Evolutionary conservation across 1,140 invertebrate genomes (phyloP).

Genomic region (Delia radicum): DNA sequence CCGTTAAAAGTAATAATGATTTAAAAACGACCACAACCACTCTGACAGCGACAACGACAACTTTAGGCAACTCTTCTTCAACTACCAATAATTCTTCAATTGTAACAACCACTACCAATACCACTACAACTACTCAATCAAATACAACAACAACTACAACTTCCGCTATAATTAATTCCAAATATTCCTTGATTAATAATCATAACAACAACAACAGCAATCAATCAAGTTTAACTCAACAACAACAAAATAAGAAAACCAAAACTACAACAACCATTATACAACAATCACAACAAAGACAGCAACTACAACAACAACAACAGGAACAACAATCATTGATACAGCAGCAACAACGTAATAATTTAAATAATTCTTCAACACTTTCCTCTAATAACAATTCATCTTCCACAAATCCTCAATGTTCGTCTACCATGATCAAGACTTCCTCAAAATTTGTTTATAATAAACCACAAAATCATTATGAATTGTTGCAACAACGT

Average conservation of each 20-base stretch:
- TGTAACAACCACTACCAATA: slow-evolving; percentile 3
- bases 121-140: slow-evolving; percentile 18
- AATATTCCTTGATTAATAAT: not conserved
- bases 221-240: slow-evolving; percentile 21
- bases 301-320: slow-evolving; percentile 32
- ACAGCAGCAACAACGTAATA: slow-evolving; percentile 10
- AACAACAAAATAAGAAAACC: slow-evolving; percentile 27
- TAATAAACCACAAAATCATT: slow-evolving; percentile 52
- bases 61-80: not conserved
- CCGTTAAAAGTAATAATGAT: slow-evolving; percentile 11
- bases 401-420: slow-evolving; percentile 28
- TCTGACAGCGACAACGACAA: not conserved
- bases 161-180: slow-evolving; percentile 24
- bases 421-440: slow-evolving; percentile 36
- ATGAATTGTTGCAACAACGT: slow-evolving; percentile 48
- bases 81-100: slow-evolving; percentile 10
- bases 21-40: not conserved
- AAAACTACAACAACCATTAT: slow-evolving; percentile 23
- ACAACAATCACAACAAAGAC: slow-evolving; percentile 31
- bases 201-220: slow-evolving; percentile 25
- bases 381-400: not conserved
- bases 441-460: slow-evolving; percentile 52
- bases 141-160: slow-evolving; percentile 17
- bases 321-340: slow-evolving; percentile 24
- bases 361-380: not conserved